Conservation (phyloP, 2,888 invertebrate genomes). For the Gortyna flavago region DNA sequence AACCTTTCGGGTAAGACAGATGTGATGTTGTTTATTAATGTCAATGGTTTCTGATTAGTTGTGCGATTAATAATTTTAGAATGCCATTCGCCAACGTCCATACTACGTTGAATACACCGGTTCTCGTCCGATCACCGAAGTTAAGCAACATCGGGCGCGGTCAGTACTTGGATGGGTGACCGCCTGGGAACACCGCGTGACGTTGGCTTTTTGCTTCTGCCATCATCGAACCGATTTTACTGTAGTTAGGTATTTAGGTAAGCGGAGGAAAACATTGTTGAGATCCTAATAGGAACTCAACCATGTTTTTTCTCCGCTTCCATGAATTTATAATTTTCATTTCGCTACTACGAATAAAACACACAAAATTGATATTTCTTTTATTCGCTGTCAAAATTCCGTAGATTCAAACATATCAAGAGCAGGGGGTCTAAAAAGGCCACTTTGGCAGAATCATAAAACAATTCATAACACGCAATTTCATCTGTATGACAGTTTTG, state of each 20-base stretch:
- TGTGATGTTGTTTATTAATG: too few species aligned
- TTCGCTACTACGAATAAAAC: slow-evolving; percentile 11
- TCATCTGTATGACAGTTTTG: too few species aligned
- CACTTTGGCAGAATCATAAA: too few species aligned
- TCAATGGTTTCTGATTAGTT: too few species aligned
- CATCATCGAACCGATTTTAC: not conserved
- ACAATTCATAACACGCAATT: too few species aligned
- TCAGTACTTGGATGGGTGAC: slow-evolving; percentile 89
- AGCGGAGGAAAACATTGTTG: too few species aligned
- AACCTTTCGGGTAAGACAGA: too few species aligned
- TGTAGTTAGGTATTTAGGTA: too few species aligned
- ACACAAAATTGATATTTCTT: slow-evolving; percentile 32
- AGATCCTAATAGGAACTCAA: too few species aligned
- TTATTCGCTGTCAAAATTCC: slow-evolving; percentile 35
- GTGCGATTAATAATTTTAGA: too few species aligned
- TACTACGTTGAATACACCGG: slow-evolving; percentile 87
- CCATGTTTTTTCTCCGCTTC: not conserved
- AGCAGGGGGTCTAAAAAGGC: too few species aligned
- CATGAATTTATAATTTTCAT: not conserved
- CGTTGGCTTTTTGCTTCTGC: slow-evolving; percentile 77
- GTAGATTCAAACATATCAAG: slow-evolving; percentile 23
- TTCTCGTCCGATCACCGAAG: slow-evolving; percentile 89
- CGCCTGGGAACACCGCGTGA: slow-evolving; percentile 86
- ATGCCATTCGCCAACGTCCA: slow-evolving; percentile 69
- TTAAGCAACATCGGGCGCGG: slow-evolving; percentile 88